Percentiles rank a stretch among this genome's conserved stretches.
These are phyloP conservation scores for Meriones psammophilus DNA, from an alignment of 2,797 vertebrate species.

Conservation along the genomic window DNA sequence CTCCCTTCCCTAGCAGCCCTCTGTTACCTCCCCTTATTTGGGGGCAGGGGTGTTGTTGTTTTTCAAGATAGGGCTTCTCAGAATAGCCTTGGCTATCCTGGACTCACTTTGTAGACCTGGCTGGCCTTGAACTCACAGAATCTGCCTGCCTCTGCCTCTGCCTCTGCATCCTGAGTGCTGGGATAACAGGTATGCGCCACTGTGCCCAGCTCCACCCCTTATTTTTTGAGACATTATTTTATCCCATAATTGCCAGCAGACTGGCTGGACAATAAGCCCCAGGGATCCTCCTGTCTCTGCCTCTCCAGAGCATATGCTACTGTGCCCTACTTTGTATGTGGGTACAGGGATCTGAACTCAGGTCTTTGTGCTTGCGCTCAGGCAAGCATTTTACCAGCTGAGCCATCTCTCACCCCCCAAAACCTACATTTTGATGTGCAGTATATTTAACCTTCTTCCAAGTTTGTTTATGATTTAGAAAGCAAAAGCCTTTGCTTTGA, in stretches of 20 bases:
- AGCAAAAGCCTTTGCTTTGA: conserved; percentile 54
- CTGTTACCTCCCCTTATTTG: neutral
- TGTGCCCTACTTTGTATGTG: neutral
- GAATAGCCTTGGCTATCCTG: no score
- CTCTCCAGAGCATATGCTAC: neutral
- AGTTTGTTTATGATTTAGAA: conserved; percentile 53
- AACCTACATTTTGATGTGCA: conserved; percentile 1
- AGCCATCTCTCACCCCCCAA: neutral
- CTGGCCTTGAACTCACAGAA: no score
- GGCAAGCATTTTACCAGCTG: neutral
- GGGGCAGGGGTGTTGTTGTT: no score
- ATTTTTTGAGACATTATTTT: neutral
- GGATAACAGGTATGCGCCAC: no score
- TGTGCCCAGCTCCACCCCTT: neutral
- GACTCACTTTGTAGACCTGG: no score
- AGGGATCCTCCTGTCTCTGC: neutral
- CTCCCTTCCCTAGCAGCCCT: neutral
- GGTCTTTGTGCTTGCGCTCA: neutral
- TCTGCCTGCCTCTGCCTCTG: no score
- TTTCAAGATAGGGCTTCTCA: neutral
- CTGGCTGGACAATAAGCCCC: no score
- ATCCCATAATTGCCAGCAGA: neutral
- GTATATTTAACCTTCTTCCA: conserved; percentile 5
- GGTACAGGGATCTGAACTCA: neutral
- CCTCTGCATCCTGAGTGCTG: no score